These are phyloP conservation scores for Phragmatobia fuliginosa DNA, from an alignment of 2,888 invertebrate genomes.

Conservation along the genomic window DNA sequence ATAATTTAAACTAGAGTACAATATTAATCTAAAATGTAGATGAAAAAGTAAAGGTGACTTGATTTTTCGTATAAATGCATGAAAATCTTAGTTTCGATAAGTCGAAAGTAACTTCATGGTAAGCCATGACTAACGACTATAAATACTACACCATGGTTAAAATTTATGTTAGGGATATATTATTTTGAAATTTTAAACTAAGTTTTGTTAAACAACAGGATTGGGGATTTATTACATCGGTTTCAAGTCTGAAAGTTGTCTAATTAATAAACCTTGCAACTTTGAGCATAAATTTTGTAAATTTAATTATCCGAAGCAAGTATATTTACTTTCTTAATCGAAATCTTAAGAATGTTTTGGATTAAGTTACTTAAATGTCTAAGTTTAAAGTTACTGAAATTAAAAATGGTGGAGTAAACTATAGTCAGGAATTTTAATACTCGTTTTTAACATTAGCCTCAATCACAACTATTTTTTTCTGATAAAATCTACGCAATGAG, in stretches of 20 bases:
- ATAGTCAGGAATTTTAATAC: neutral
- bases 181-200: constrained; percentile 17
- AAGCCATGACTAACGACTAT: no score
- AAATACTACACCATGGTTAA: neutral
- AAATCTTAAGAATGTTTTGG: constrained; percentile 15
- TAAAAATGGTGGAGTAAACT: neutral
- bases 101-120: no score
- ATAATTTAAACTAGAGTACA: no score
- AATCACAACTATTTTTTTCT: neutral
- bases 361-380: constrained; percentile 4
- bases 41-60: no score
- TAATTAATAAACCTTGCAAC: constrained; percentile 42
- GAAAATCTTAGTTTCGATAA: no score
- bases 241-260: constrained; percentile 30
- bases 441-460: neutral
- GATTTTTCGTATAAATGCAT: no score
- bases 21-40: no score
- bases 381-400: no score
- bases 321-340: neutral
- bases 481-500: neutral
- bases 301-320: constrained; percentile 30
- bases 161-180: constrained; percentile 1
- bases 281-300: constrained; percentile 37
- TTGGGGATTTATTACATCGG: constrained; percentile 35
- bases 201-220: constrained; percentile 25